A percentile compares a stretch with the other conserved stretches of the same genome.
Evolutionary conservation across 2,888 invertebrate genomes (phyloP).

Genomic region (Eupithecia subumbrata): DNA sequence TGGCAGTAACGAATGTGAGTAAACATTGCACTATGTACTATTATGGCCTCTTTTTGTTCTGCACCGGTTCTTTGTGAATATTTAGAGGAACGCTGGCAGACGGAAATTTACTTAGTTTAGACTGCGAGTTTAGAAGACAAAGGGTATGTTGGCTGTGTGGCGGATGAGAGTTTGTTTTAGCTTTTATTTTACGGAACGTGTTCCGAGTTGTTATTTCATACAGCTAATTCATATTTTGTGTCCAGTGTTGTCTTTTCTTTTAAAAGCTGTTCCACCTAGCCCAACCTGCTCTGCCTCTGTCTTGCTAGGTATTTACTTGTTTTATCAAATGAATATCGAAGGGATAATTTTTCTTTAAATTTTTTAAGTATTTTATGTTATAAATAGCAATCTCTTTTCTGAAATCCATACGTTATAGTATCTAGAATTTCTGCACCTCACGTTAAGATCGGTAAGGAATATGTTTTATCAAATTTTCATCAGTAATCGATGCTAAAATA

Average conservation of each 20-base stretch:
- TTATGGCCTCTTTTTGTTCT: constrained; percentile 26
- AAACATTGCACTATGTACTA: constrained; percentile 36
- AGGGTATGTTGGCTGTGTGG: constrained; percentile 18
- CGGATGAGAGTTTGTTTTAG: constrained; percentile 13
- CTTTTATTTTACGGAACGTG: neutral
- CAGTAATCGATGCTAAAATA: constrained; percentile 5
- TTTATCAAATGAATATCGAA: neutral
- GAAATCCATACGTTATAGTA: neutral
- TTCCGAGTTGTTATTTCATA: neutral
- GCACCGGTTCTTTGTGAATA: constrained; percentile 27
- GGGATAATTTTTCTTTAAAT: neutral
- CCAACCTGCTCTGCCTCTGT: neutral
- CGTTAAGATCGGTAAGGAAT: neutral
- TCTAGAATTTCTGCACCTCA: neutral
- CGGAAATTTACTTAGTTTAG: constrained; percentile 35
- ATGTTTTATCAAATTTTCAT: constrained; percentile 5
- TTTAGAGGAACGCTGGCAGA: constrained; percentile 27
- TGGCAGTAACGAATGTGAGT: constrained; percentile 44
- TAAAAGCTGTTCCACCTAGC: neutral
- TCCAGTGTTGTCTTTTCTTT: neutral
- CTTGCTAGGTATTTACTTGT: neutral
- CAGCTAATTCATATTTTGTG: neutral
- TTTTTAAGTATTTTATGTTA: neutral
- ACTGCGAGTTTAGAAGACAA: constrained; percentile 27
- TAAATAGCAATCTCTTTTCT: neutral